A percentile compares a stretch with the other conserved stretches of the same genome.
These are phyloP conservation scores for Perognathus longimembris DNA, from an alignment of 2,113 vertebrate genomes.

Conservation along the genomic window DNA sequence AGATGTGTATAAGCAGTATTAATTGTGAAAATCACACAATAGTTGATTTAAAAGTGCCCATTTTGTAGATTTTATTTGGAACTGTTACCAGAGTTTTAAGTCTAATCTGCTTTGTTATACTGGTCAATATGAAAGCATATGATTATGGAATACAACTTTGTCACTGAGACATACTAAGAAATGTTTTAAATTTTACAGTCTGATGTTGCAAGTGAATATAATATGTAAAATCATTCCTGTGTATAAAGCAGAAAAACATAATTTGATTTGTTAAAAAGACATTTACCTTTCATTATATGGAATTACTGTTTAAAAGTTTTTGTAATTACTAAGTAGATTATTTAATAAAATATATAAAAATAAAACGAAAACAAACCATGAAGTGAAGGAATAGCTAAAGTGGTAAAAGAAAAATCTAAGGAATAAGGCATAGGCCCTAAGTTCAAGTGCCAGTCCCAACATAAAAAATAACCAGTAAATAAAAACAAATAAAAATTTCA, in stretches of 20 bases:
- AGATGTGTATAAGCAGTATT: conserved; percentile 62
- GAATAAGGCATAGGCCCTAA: no score
- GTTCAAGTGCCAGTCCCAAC: no score
- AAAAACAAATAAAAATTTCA: neutral
- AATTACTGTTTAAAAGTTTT: conserved; percentile 81
- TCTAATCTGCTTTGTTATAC: conserved; percentile 68
- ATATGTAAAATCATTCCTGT: conserved; percentile 82
- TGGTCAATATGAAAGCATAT: conserved; percentile 67
- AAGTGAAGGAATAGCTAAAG: neutral
- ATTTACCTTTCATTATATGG: conserved; percentile 76
- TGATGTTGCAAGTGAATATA: conserved; percentile 50
- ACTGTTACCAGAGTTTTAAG: conserved; percentile 51
- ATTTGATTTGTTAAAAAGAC: conserved; percentile 54
- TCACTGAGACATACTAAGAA: conserved; percentile 68
- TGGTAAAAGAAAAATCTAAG: neutral
- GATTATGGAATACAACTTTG: conserved; percentile 56
- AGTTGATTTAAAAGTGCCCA: conserved; percentile 76
- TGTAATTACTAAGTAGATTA: conserved; percentile 83
- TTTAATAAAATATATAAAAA: conserved; percentile 86
- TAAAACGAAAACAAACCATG: neutral
- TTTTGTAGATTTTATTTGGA: conserved; percentile 62
- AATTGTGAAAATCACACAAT: conserved; percentile 35
- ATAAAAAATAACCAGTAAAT: no score
- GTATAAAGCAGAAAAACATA: conserved; percentile 83
- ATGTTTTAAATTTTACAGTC: conserved; percentile 68